phyloP scores from a whole-genome alignment of 2,797 vertebrate species.

The Lepilemur septentrionalis region DNA sequence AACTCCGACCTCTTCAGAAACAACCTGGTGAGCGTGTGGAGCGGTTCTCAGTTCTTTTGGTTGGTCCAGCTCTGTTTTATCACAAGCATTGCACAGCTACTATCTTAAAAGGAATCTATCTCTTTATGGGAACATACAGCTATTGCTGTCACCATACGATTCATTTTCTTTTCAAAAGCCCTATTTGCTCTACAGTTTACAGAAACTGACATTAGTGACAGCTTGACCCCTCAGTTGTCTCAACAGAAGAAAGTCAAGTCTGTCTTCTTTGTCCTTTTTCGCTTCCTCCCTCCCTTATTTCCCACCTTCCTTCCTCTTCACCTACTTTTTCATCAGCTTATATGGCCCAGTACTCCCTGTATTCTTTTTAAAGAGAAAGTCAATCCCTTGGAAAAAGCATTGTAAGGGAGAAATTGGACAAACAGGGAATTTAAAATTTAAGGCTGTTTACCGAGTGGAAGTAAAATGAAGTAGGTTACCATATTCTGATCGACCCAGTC shows the following conservation, averaged over 20 bases:
- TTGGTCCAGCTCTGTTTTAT: neutral
- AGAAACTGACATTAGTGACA: neutral
- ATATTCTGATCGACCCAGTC: neutral
- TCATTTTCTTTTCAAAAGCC: slow-evolving; percentile 16
- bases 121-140: neutral
- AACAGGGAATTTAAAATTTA: neutral
- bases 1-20: neutral
- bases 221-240: neutral
- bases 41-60: neutral
- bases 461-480: neutral
- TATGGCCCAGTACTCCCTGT: neutral
- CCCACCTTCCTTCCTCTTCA: neutral
- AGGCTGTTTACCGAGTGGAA: neutral
- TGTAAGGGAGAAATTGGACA: slow-evolving; percentile 10
- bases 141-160: neutral
- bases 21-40: neutral
- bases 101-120: neutral
- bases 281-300: neutral
- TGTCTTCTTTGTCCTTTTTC: neutral
- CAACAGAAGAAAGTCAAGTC: neutral
- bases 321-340: neutral
- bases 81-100: neutral
- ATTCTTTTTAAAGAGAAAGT: slow-evolving; percentile 46
- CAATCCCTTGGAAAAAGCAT: neutral
- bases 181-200: neutral